Conservation (phyloP, 2,797 vertebrate species). For the Clangula hyemalis region DNA sequence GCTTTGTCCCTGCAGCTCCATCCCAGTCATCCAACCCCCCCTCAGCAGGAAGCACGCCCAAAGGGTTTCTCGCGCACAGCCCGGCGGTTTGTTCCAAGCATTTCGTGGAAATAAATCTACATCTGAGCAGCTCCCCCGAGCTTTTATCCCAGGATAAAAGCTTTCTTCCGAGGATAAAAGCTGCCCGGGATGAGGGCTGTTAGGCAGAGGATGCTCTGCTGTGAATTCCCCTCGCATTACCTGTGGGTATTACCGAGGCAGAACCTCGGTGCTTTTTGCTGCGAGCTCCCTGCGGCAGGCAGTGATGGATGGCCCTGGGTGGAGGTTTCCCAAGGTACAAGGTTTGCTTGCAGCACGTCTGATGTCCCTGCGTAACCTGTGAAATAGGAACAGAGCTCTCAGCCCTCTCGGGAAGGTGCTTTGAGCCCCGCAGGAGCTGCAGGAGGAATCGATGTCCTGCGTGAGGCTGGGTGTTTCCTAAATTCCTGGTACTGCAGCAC, state of each 20-base stretch:
- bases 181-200: neutral
- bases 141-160: neutral
- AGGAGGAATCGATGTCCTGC: fast-evolving
- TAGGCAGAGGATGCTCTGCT: neutral
- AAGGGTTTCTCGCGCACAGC: neutral
- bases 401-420: neutral
- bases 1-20: neutral
- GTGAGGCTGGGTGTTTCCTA: neutral
- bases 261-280: neutral
- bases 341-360: neutral
- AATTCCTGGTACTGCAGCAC: fast-evolving
- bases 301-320: neutral
- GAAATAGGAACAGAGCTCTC: neutral
- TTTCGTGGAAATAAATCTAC: neutral
- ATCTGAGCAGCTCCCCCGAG: neutral
- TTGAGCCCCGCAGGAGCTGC: neutral
- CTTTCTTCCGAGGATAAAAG: neutral
- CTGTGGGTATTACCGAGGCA: neutral
- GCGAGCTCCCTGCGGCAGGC: neutral
- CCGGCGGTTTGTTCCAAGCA: fast-evolving
- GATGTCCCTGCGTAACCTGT: fast-evolving
- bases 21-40: neutral
- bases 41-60: neutral
- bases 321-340: neutral
- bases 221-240: fast-evolving